Evolutionary conservation across 2,888 invertebrate genomes (phyloP).

Genomic region (Rhagonycha lutea): DNA sequence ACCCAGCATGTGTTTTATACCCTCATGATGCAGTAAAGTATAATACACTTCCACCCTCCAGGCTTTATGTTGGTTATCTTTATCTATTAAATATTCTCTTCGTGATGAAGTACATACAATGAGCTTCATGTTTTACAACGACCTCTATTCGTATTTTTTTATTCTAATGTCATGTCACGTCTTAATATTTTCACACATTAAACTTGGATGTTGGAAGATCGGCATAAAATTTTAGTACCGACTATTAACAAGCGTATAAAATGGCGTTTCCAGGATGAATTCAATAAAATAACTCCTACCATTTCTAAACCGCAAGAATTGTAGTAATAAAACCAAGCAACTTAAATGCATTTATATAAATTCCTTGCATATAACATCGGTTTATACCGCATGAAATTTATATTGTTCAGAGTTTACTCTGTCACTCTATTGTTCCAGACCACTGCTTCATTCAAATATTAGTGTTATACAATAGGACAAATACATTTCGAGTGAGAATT

Average conservation of each 20-base stretch:
- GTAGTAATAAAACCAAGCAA: conserved; percentile 27
- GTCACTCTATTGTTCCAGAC: conserved; percentile 27
- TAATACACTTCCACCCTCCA: conserved; percentile 28
- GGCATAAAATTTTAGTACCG: background rate
- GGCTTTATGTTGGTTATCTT: conserved; percentile 33
- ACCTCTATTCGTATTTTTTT: conserved; percentile 18
- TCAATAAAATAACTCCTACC: conserved; percentile 15
- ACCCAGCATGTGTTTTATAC: conserved; percentile 31
- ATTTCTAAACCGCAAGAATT: conserved; percentile 29
- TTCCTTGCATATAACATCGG: conserved; percentile 27
- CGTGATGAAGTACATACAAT: conserved; percentile 14
- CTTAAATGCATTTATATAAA: conserved; percentile 28
- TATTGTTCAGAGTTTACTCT: conserved; percentile 25
- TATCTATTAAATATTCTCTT: conserved; percentile 35
- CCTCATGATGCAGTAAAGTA: conserved; percentile 30
- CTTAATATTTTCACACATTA: background rate
- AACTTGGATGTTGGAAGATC: background rate
- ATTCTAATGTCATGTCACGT: conserved; percentile 2
- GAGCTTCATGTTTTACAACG: conserved; percentile 17
- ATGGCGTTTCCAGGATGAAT: background rate
- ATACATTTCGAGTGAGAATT: conserved; percentile 14
- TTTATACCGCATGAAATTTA: conserved; percentile 30
- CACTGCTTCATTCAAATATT: conserved; percentile 20
- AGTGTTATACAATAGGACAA: conserved; percentile 12
- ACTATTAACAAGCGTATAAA: background rate